Base-by-base conservation (phyloP, 2,888 invertebrate genomes). In the Thyatira batis region DNA sequence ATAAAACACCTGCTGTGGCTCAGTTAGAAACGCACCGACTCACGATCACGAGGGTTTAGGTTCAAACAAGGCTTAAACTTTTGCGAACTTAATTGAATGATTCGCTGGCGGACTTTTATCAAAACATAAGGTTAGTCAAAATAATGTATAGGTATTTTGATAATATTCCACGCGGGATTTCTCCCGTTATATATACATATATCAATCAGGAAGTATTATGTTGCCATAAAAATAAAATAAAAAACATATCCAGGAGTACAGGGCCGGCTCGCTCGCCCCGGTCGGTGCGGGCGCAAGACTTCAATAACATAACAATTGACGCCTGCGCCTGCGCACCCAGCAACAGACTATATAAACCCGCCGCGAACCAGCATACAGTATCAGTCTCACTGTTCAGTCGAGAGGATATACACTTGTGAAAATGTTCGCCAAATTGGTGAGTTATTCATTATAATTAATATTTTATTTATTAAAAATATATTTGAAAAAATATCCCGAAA, bases 401-500 rank as follows among this genome's bases (percentile, higher is more conserved):
- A 89, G 90, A 90, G 90, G 89, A 89, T 87, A 84, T 59, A 76
- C 63, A 72, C 51, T 63, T 60, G 57, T 65, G 74, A 84, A 67
- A 69, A 90, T 91, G 91, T 84, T 78, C 86, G 86, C 85, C 67
- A 91, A 91, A 85, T 71, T 90, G 87, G 90, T 91, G 60, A 89
- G 88, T 79, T 8, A 39, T 39, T 23, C 13, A 25, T 9, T 13
- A 25, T 45, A 43, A 13, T 43, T 3, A n/a, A 28, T 20, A 6
- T 52, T 39, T 20, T 45, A 5, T 20, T n/a, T 39, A 20, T 17
- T 48, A 27, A 39, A 43, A 48, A 20, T n/a, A n/a, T n/a, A n/a
- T n/a, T n/a, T n/a, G n/a, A n/a, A n/a, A n/a, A n/a, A n/a, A n/a
- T n/a, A n/a, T n/a, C n/a, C n/a, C n/a, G n/a, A n/a, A n/a, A n/a